Conservation (phyloP, 2,888 invertebrate genomes). For the Spilosoma lubricipeda region DNA sequence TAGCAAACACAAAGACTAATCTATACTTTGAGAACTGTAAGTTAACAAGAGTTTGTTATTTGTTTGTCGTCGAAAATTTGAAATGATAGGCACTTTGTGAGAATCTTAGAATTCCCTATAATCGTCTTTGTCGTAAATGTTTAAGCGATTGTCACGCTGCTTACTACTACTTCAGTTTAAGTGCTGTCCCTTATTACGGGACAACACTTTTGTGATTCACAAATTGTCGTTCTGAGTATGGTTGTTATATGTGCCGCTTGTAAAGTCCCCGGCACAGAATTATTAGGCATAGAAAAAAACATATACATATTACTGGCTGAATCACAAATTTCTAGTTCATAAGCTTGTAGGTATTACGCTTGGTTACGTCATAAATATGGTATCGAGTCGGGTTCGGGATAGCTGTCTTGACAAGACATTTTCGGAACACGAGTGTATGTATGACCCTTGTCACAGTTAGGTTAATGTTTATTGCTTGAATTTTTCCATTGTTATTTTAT, state of each 20-base stretch:
- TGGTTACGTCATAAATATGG: constrained; percentile 30
- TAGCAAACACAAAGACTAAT: too few relatives aligned
- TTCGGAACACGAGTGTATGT: constrained; percentile 66
- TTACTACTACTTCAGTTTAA: too few relatives aligned
- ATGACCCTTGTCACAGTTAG: constrained; percentile 74
- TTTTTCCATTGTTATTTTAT: constrained; percentile 18
- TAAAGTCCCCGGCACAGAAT: too few relatives aligned
- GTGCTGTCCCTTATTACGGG: too few relatives aligned
- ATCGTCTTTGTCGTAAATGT: neutral
- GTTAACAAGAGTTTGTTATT: neutral
- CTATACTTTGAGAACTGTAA: neutral
- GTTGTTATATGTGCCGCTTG: too few relatives aligned
- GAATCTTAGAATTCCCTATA: neutral
- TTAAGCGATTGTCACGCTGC: too few relatives aligned
- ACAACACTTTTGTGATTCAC: too few relatives aligned
- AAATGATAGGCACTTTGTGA: neutral
- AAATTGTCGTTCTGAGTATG: too few relatives aligned
- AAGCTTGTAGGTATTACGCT: neutral
- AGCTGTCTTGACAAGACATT: constrained; percentile 49
- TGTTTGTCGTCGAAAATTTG: neutral
- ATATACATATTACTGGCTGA: neutral
- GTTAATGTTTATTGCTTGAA: constrained; percentile 64
- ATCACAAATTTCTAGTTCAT: constrained; percentile 4
- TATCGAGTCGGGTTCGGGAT: constrained; percentile 30
- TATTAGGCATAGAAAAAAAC: too few relatives aligned